Base-by-base conservation (phyloP, 2,797 vertebrate genomes). In the Lacerta agilis region DNA sequence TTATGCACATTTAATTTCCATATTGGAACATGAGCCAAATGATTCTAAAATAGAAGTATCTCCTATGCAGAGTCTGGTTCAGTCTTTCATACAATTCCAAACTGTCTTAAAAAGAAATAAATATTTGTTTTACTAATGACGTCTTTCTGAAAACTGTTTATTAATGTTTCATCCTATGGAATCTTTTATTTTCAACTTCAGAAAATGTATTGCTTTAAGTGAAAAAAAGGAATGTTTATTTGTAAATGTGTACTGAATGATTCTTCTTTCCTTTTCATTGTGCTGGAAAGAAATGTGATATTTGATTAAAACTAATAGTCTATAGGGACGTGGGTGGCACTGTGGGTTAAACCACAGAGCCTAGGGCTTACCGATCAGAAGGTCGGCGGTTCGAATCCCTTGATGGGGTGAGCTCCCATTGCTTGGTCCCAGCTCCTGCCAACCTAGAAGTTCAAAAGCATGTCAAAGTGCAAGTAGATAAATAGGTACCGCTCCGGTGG, bases 1-100 rank as follows among this genome's bases (percentile, higher is more conserved):
- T 69, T 58, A 43, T 38, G 1, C 13, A 90, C 10, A 88, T 94
- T 94, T 94, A 83, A 80, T 91, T 94, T 94, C 82, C 77, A 78
- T 91, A 90, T 29, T 73, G 90, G 41, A 91, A 91, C 77, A 0
- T 17, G 55, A 55, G 23, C 2, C 33, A 89, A 91, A 87, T 88
- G 82, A 1, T 58, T 92, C 72, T 90, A 78, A 93, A 93, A 79
- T 84, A 87, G 3, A 11, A 78, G 15, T 75, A 8, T 0, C 87
- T 55, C 88, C 33, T 20, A 10, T 73, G 55, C 3, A 77, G 77
- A 78, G 0, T 64, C 3, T 87, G 83, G 80, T 79, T 38, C 71
- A 23, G 0, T 0, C 36, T 90, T 86, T 75, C 1, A 27, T 66
- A 79, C 86, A 92, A 29, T 9, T 5, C 58, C n/a, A 85, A 66